Evolutionary conservation across 1,140 invertebrate genomes (phyloP).

Genomic region (Plutomurus gul): DNA sequence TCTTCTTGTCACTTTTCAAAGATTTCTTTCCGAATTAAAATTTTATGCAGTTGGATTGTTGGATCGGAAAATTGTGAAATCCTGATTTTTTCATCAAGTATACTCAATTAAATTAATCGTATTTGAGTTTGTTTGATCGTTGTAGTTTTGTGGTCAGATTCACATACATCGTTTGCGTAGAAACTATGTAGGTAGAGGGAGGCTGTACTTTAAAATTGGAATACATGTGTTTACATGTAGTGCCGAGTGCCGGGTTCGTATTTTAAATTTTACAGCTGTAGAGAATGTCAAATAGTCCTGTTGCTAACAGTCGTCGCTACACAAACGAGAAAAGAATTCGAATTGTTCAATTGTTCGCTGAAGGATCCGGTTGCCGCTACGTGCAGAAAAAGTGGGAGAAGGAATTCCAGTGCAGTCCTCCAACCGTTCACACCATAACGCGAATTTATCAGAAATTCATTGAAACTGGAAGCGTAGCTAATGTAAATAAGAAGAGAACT

Average conservation of each 20-base stretch:
- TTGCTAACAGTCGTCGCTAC: not conserved
- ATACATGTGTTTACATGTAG: not conserved
- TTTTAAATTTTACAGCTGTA: no score
- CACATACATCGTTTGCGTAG: no score
- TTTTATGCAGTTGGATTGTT: no score
- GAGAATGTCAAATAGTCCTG: not conserved
- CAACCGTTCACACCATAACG: not conserved
- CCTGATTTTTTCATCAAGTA: no score
- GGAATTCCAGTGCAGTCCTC: not conserved
- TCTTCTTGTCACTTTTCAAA: no score
- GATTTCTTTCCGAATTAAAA: no score
- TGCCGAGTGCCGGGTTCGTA: not conserved
- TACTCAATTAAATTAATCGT: no score
- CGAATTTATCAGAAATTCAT: conserved; percentile 1
- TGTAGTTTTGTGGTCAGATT: no score
- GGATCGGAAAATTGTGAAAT: no score
- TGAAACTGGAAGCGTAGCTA: conserved; percentile 8
- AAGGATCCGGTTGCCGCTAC: not conserved
- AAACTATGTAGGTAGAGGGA: not conserved
- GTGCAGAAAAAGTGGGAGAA: not conserved
- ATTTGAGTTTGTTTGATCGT: no score
- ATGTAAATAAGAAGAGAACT: not conserved
- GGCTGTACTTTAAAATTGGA: not conserved
- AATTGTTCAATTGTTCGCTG: conserved; percentile 11
- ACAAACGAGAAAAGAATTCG: not conserved